Conservation (phyloP, 2,888 invertebrate genomes). For the Seira sanloemensis region DNA sequence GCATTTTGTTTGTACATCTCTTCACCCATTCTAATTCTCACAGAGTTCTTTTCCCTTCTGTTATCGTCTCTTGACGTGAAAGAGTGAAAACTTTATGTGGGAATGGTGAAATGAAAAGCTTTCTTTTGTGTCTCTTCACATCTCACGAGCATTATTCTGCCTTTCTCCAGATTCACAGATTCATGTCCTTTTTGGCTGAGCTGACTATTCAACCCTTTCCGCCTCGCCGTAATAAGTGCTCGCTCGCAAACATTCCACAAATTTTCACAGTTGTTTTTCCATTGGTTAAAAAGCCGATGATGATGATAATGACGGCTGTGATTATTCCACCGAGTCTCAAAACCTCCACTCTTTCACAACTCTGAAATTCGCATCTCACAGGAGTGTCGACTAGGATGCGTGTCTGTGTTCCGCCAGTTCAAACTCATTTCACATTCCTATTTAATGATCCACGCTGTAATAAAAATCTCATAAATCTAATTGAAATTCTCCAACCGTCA, state of each 20-base stretch:
- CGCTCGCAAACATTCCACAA: slow-evolving; percentile 36
- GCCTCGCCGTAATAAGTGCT: no score
- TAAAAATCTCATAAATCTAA: slow-evolving; percentile 54
- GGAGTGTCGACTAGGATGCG: no score
- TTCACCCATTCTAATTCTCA: slow-evolving; percentile 12
- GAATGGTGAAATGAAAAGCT: neutral
- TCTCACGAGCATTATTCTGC: neutral
- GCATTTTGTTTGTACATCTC: slow-evolving; percentile 37
- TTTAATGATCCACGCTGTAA: slow-evolving; percentile 45
- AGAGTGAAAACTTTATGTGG: no score
- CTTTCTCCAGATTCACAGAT: neutral
- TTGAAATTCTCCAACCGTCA: slow-evolving; percentile 34
- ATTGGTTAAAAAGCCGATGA: slow-evolving; percentile 10
- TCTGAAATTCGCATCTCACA: neutral
- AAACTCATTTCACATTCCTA: slow-evolving; percentile 24
- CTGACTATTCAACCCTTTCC: neutral
- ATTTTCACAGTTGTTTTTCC: slow-evolving; percentile 12
- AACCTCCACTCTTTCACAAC: no score
- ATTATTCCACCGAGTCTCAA: neutral
- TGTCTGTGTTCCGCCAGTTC: neutral
- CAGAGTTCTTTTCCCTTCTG: slow-evolving; percentile 25
- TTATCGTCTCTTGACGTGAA: neutral
- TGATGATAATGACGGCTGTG: slow-evolving; percentile 2
- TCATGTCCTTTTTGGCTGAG: neutral
- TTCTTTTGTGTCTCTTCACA: neutral